Evolutionary conservation across 2,113 vertebrate species (phyloP).

Genomic region (Porphyrio hochstetteri): DNA sequence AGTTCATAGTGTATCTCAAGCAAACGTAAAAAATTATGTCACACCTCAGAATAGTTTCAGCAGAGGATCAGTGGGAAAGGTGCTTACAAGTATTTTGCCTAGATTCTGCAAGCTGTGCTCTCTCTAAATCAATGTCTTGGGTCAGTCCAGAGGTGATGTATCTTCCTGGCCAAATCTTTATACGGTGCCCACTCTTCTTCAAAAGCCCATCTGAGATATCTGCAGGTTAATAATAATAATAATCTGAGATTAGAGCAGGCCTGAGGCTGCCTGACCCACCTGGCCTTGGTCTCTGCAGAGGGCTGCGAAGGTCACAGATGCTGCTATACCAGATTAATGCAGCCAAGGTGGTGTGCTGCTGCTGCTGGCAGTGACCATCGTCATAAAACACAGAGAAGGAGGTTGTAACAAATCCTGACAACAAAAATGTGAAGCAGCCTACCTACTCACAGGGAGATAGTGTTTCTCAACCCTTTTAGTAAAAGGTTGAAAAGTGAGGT

Average conservation of each 20-base stretch:
- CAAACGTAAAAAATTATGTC: background rate
- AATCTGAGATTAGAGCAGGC: accelerated
- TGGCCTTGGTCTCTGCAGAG: background rate
- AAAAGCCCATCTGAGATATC: background rate
- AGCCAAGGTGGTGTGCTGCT: background rate
- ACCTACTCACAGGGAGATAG: background rate
- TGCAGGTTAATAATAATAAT: no score
- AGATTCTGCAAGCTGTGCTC: background rate
- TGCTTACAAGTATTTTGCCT: background rate
- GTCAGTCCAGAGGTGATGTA: background rate
- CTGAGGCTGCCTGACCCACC: background rate
- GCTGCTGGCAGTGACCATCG: background rate
- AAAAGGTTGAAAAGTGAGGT: background rate
- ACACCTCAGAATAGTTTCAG: background rate
- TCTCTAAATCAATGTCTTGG: background rate
- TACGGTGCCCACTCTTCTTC: background rate
- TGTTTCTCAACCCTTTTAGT: background rate
- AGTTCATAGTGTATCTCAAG: background rate
- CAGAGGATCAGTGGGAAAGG: background rate
- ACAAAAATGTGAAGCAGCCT: background rate
- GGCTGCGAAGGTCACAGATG: accelerated
- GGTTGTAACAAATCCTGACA: background rate
- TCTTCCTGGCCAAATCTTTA: background rate
- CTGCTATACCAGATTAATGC: background rate
- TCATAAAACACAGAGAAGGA: background rate